A percentile compares a stretch with the other conserved stretches of the same genome.
phyloP scores from a whole-genome alignment of 1,140 invertebrate species.

The Lucilia cuprina region DNA sequence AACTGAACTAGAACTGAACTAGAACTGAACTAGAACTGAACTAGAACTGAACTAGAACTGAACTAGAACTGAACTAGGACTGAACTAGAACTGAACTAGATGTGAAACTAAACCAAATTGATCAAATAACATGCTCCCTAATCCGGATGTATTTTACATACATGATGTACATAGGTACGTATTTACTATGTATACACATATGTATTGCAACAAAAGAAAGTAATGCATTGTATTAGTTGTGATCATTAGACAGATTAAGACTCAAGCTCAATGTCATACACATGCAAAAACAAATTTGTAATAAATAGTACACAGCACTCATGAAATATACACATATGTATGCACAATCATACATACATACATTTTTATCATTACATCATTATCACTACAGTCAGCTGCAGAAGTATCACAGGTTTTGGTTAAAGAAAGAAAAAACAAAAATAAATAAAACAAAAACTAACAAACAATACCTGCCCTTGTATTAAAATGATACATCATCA shows the following conservation, averaged over 20 bases:
- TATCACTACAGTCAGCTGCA: not conserved
- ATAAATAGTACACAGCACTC: not conserved
- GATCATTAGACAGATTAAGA: not conserved
- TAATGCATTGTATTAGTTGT: not conserved
- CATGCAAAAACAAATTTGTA: not conserved
- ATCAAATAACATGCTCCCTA: too few species aligned
- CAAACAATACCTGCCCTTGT: slow-evolving; percentile 10
- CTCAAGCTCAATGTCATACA: not conserved
- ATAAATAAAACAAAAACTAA: not conserved
- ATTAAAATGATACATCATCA: not conserved
- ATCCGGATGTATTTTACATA: too few species aligned
- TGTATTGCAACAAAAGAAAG: not conserved
- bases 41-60: too few species aligned
- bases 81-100: too few species aligned
- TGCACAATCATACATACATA: not conserved
- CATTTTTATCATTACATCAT: not conserved
- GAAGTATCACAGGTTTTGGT: not conserved
- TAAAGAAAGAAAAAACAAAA: not conserved
- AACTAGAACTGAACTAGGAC: too few species aligned
- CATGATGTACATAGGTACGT: too few species aligned
- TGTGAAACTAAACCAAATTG: too few species aligned
- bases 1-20: too few species aligned
- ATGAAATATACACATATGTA: not conserved
- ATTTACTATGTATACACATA: too few species aligned
- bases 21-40: too few species aligned